Evolutionary conservation across 2,797 vertebrate species (phyloP), one percentile per base, ranked within the genome.

Genomic region (Enteromius treurensis): DNA sequence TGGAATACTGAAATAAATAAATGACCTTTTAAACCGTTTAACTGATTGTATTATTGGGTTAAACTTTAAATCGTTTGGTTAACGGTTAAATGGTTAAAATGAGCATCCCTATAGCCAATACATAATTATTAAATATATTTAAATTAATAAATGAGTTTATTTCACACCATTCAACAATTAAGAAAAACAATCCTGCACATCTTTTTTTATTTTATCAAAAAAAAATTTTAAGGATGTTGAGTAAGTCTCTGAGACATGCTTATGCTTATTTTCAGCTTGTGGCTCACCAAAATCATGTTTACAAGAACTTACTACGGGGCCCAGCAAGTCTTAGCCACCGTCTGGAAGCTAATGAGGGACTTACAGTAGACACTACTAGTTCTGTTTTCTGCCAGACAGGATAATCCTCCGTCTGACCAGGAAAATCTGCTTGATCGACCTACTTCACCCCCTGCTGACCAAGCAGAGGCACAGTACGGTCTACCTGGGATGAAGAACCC

Each of bases 401-500:
- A 81, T 94, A 94, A 95, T 94, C 93, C 91, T 37, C 45, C 29
- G 89, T 93, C 89, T 93, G 90, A 93, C 92, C 89, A 77, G 87
- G 87, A 89, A 94, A 94, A 94, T 94, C 93, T 88, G 65, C 84
- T 32, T 37, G 77, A 89, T 80, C 83, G 85, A 86, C 85, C 53
- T 62, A 49, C 74, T 75, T 60, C 67, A 58, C 58, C 47, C 64
- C 58, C 15, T 77, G 11, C 60, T 67, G 67, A 64, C 67, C 21
- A 45, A 51, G 34, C 73, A 34, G 34, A 67, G 64, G 60, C 26
- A 64, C 53, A 62, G 29, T 69, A 62, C 60, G 79, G 55, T 40
- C 62, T 62, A 75, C 47, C 73, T 62, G 73, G 55, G 8, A 51
- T n/a, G 8, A 42, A 2, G 26, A 65, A 65, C 15, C 10, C 80